phyloP scores from a whole-genome alignment of 2,888 invertebrate genomes.

The Zaprionus obscuricornis region DNA sequence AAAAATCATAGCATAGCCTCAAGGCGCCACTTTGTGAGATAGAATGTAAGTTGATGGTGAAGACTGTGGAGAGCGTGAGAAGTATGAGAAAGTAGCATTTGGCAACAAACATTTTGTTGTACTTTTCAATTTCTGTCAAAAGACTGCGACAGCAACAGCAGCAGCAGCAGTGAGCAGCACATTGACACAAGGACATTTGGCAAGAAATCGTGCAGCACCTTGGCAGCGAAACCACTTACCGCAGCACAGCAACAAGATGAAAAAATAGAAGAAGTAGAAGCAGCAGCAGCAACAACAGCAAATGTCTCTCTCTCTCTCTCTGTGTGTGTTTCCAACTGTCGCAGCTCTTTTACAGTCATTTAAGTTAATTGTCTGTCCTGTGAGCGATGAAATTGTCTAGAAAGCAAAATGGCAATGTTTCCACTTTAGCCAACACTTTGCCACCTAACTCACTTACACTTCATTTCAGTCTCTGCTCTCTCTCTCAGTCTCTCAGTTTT shows the following conservation, averaged over 20 bases:
- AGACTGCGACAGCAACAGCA: constrained; percentile 24
- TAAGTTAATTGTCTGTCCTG: constrained; percentile 67
- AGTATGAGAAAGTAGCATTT: constrained; percentile 31
- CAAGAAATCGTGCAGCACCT: constrained; percentile 39
- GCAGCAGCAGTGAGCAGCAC: constrained; percentile 3
- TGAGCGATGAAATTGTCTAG: constrained; percentile 48
- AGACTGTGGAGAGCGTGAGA: too few species aligned
- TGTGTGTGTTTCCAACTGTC: constrained; percentile 21
- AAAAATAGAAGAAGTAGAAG: too few species aligned
- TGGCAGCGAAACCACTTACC: constrained; percentile 62
- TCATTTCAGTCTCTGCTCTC: too few species aligned
- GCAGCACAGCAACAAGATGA: constrained; percentile 41
- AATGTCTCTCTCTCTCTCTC: too few species aligned
- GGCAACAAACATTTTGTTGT: constrained; percentile 53
- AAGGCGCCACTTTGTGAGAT: constrained; percentile 16
- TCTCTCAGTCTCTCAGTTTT: too few species aligned
- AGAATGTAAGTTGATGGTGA: constrained; percentile 4
- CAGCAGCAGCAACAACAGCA: too few species aligned
- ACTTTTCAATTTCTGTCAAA: constrained; percentile 65
- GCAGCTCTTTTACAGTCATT: constrained; percentile 67
- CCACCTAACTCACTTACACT: too few species aligned
- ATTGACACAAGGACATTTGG: constrained; percentile 33
- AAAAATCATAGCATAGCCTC: constrained; percentile 36
- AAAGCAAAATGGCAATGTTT: constrained; percentile 32
- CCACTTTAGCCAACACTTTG: constrained; percentile 12